phyloP scores from a whole-genome alignment of 2,888 invertebrate species.

The Dromius quadrimaculatus region DNA sequence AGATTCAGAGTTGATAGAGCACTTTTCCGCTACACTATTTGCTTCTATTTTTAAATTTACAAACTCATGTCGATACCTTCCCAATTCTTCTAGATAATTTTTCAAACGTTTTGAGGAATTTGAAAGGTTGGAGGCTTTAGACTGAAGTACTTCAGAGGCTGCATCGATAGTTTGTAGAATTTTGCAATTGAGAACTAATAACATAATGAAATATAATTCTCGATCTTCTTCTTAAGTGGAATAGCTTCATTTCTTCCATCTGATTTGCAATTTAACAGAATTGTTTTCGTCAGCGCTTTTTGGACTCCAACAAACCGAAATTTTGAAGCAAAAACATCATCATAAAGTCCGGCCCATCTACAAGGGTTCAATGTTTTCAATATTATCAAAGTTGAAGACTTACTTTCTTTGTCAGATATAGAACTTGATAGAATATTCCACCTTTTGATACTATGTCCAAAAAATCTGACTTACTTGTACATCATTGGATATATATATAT shows the following conservation, averaged over 20 bases:
- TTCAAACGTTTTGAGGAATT: not conserved
- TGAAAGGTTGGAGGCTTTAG: too few species aligned
- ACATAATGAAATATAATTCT: too few species aligned
- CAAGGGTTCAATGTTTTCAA: slow-evolving; percentile 44
- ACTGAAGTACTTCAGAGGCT: too few species aligned
- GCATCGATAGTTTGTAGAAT: too few species aligned
- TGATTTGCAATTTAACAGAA: slow-evolving; percentile 22
- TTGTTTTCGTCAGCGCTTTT: slow-evolving; percentile 18
- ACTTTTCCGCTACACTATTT: too few species aligned
- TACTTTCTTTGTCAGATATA: not conserved
- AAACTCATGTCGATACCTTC: not conserved
- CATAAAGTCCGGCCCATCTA: slow-evolving; percentile 30
- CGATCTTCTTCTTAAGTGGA: too few species aligned
- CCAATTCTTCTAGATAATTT: not conserved
- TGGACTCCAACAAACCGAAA: slow-evolving; percentile 31
- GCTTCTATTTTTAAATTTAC: too few species aligned
- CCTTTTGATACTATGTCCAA: slow-evolving; percentile 9
- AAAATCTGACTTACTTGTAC: too few species aligned
- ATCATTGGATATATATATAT: too few species aligned
- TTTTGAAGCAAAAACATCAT: slow-evolving; percentile 38
- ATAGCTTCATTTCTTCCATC: too few species aligned
- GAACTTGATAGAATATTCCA: slow-evolving; percentile 10
- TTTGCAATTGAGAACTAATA: too few species aligned
- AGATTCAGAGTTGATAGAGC: too few species aligned
- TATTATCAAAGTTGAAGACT: not conserved